Base-by-base conservation (phyloP, 2,797 vertebrate species). In the Malacoctenus gilli region DNA sequence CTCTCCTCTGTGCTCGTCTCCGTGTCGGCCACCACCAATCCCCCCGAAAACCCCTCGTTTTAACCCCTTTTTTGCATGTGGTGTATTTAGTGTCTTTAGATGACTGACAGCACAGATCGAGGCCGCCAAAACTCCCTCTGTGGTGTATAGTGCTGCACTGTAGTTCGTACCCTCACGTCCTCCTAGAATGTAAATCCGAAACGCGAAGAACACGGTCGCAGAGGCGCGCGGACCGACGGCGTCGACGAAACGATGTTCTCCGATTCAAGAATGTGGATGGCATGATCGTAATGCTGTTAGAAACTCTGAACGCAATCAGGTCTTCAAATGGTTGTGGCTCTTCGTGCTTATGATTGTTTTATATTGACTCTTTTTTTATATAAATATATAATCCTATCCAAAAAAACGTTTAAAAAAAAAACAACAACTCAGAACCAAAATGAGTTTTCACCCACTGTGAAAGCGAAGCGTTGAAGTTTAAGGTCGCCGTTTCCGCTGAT, bases 111-210 rank as follows among this genome's bases (percentile, higher is more conserved):
- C 70, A 41, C 67, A 65, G 37, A 48, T 3, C 42, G 15, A 18
- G 63, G 51, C 60, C 61, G 75, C 54, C 81, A 28, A n/a, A n/a
- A 64, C n/a, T 50, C 43, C 43, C 62, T 58, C 72, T 34, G 66
- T 43, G 68, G 73, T 40, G 21, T 47, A 57, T 79, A 72, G 65
- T 56, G 20, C 75, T 69, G 73, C 74, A 55, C 72, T 77, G 75
- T 53, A 68, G 72, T 52, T 66, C 55, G 48, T 62, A 25, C 72
- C 65, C 71, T 73, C 44, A 41, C 56, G 47, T 77, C 56, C 60
- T 55, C 43, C 13, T 41, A 72, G 84, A 87, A 85, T 87, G 82
- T 86, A 80, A 69, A 70, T 80, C 59, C n/a, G 74, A 82, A 84
- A 77, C 78, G 77, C 82, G 69, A 85, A 84, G 72, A 74, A 63